Percentiles rank a stretch among this genome's conserved stretches.
phyloP scores from a whole-genome alignment of 2,113 vertebrate genomes.

The Pagrus major region DNA sequence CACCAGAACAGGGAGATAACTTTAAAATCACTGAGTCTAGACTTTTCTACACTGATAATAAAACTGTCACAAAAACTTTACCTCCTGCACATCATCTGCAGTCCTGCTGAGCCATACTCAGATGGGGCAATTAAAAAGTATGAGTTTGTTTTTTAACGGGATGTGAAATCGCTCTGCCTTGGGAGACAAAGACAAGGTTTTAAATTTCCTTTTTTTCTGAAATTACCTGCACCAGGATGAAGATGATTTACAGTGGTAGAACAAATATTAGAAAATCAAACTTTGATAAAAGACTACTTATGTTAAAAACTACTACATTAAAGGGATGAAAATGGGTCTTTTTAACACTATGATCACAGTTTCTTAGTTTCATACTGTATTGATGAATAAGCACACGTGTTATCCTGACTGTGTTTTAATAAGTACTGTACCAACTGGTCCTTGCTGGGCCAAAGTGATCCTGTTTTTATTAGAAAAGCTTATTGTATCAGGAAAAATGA shows the following conservation, averaged over 20 bases:
- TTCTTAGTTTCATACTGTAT: neutral
- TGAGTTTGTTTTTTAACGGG: neutral
- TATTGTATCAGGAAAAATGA: neutral
- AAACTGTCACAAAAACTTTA: neutral
- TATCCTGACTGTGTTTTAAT: neutral
- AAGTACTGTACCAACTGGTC: neutral
- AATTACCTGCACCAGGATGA: neutral
- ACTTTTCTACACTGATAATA: conserved; percentile 32
- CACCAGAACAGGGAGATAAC: conserved; percentile 20
- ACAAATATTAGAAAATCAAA: neutral
- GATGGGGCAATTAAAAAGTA: conserved; percentile 25
- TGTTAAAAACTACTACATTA: neutral
- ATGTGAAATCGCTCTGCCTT: neutral
- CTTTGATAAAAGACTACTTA: neutral
- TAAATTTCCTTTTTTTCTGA: neutral
- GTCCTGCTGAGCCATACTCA: neutral
- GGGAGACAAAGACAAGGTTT: neutral
- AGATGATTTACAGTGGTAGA: neutral
- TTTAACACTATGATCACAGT: neutral
- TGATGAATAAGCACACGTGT: neutral
- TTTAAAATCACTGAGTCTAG: conserved; percentile 47
- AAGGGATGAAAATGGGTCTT: neutral
- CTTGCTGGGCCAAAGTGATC: neutral
- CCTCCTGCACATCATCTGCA: conserved; percentile 8
- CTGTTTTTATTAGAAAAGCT: neutral